Percentiles rank a stretch among this genome's conserved stretches.
These are phyloP conservation scores for Cheilosia vulpina DNA, from an alignment of 2,888 invertebrate genomes.

Conservation along the genomic window DNA sequence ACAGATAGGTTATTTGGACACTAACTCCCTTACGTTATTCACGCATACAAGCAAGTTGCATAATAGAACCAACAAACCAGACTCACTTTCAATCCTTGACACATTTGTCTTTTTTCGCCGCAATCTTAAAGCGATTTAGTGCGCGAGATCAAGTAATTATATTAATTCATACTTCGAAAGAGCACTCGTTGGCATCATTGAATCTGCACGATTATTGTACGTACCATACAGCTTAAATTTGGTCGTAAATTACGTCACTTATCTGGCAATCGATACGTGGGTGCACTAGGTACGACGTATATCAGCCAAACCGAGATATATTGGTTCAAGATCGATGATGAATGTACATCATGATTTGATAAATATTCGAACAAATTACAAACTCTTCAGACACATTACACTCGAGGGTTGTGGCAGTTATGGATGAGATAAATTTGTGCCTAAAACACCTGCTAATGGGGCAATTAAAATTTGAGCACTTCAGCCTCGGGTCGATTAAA, in stretches of 20 bases:
- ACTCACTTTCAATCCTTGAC: slow-evolving; percentile 55
- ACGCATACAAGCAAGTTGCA: not conserved
- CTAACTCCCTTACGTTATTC: not conserved
- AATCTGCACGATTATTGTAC: slow-evolving; percentile 45
- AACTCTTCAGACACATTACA: slow-evolving; percentile 11
- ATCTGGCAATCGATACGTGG: slow-evolving; percentile 37
- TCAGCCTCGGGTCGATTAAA: slow-evolving; percentile 33
- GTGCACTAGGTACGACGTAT: slow-evolving; percentile 12
- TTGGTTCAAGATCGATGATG: slow-evolving; percentile 23
- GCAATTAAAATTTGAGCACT: slow-evolving; percentile 48
- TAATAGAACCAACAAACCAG: slow-evolving; percentile 5
- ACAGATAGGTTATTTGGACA: not conserved
- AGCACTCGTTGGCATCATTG: slow-evolving; percentile 43
- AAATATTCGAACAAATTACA: slow-evolving; percentile 30
- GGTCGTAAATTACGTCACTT: slow-evolving; percentile 35
- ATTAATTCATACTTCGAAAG: slow-evolving; percentile 50
- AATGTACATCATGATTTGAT: slow-evolving; percentile 24
- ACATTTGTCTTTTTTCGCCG: slow-evolving; percentile 36
- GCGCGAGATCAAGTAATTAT: slow-evolving; percentile 37
- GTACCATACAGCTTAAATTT: slow-evolving; percentile 8
- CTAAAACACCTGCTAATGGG: slow-evolving; percentile 56
- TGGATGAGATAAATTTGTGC: slow-evolving; percentile 35
- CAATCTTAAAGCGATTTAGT: slow-evolving; percentile 23
- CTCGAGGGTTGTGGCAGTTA: not conserved
- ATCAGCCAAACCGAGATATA: slow-evolving; percentile 12